These are phyloP conservation scores for Podarcis siculus DNA, from an alignment of 2,797 vertebrate species.

Conservation along the genomic window DNA sequence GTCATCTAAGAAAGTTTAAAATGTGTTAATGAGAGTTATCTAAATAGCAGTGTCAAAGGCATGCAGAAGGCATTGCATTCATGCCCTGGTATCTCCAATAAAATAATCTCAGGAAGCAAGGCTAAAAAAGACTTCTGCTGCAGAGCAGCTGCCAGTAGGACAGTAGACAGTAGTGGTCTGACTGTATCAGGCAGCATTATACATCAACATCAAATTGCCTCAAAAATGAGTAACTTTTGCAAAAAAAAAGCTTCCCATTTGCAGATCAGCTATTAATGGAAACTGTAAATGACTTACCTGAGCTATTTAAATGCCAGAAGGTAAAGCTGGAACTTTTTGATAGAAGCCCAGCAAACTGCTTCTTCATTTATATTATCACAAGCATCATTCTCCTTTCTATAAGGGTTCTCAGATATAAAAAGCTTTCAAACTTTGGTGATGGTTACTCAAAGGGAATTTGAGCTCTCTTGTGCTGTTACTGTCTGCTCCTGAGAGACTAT, in stretches of 20 bases:
- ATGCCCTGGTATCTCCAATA: neutral
- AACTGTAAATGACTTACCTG: neutral
- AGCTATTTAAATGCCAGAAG: neutral
- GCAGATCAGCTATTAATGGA: neutral
- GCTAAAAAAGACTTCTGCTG: neutral
- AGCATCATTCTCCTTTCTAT: neutral
- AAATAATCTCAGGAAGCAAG: neutral
- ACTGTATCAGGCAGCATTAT: neutral
- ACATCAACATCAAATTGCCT: neutral
- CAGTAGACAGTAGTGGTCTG: neutral
- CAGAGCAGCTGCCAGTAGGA: neutral
- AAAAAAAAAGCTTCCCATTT: neutral
- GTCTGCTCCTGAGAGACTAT: neutral
- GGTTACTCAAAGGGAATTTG: neutral
- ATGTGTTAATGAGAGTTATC: conserved; percentile 24
- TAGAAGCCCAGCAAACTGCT: neutral
- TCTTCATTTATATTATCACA: conserved; percentile 1
- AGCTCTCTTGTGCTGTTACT: neutral
- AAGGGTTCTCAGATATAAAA: conserved; percentile 6
- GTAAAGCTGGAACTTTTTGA: neutral
- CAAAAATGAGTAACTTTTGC: neutral
- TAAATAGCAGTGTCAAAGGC: neutral
- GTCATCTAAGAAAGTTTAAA: neutral
- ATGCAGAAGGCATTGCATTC: neutral
- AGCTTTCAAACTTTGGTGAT: neutral